Evolutionary conservation across 2,888 invertebrate genomes (phyloP), one percentile per base, ranked within the genome.

Genomic region (Crioceris asparagi): DNA sequence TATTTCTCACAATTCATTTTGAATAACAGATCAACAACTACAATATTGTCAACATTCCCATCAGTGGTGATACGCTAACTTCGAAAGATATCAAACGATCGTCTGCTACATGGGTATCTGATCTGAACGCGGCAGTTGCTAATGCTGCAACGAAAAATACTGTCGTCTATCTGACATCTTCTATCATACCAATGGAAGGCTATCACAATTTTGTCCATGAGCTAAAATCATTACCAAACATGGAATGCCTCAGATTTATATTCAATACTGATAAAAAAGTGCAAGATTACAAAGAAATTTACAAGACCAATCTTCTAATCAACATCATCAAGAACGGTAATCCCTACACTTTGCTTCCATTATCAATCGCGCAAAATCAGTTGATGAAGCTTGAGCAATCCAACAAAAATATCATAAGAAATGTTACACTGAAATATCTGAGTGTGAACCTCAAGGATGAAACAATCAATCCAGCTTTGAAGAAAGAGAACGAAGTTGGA

Each of bases 251-350:
- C 4, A 48, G 55, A 38, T 48, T 59, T 37, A 60, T 85, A 5
- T 69, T 81, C 23, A 74, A 84, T 36, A 59, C 77, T 43, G 79
- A 79, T 48, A 55, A 55, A 36, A 55, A 70, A 44, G 77, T 79
- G 1, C 79, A 80, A 1, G 60, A 68, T 2, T 81, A 85, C 47
- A 73, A 76, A 44, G 61, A 75, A 2, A 67, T 82, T 44, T 60
- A 81, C 4, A 68, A 74, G 17, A 74, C 80, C 50, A 85, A 91
- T 59, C 62, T 96, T 43, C 77, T 79, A 2, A 65, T 88, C 32
- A 90, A 90, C 55, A 77, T 96, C 17, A 74, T 72, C 40, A 74
- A 75, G 50, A 68, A 79, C 52, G 75, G 62, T 3, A 35, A 34
- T 4, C 40, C 54, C 31, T 52, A 53, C 27, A 51, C 54, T 4